Base-by-base conservation (phyloP, 2,113 vertebrate species). In the Pyrgilauda ruficollis region DNA sequence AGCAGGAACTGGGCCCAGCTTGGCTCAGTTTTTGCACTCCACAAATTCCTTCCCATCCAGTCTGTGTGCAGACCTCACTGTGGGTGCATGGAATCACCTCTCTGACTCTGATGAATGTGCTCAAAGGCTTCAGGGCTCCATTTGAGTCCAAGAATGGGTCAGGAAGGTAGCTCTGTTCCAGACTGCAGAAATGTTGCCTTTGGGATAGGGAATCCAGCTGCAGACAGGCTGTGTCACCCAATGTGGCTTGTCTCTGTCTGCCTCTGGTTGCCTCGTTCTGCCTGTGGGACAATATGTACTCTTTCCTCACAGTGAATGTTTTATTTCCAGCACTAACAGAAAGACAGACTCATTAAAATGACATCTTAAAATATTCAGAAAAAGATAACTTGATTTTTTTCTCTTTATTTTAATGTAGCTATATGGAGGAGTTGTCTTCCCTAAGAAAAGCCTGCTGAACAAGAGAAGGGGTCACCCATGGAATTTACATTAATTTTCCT, bases 71-170 rank as follows among this genome's bases (percentile, higher is more conserved):
- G 23, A 44, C 21, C 35, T 70, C 59, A 2, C 35, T 9, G 58
- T 2, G 0, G 7, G 9, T 44, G 61, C 33, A 4, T 8, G 33
- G n/a, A 15, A 56, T 9, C 31, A 31, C 28, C 53, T 67, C 23
- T 3, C 0, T 19, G 12, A 2, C 23, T 28, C 62, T 44, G 43
- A 30, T 46, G 37, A 37, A 37, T 10, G 0, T 19, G 9, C 22
- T 74, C 21, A 55, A 41, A 63, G 78, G 30, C 59, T n/a, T n/a
- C 43, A 73, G 52, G 33, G 26, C n/a, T 92, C 46, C 11, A 0
- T 0, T 9, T 76, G 31, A 11, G 33, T 47, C 21, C 37, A 33
- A 3, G 20, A 5, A 9, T 2, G 52, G 64, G 13, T 49, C 44
- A 58, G 44, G 15, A 52, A 30, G n/a, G 13, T 30, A 31, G 26